phyloP scores from a whole-genome alignment of 2,888 invertebrate species.

The Tetheella fluctuosa region DNA sequence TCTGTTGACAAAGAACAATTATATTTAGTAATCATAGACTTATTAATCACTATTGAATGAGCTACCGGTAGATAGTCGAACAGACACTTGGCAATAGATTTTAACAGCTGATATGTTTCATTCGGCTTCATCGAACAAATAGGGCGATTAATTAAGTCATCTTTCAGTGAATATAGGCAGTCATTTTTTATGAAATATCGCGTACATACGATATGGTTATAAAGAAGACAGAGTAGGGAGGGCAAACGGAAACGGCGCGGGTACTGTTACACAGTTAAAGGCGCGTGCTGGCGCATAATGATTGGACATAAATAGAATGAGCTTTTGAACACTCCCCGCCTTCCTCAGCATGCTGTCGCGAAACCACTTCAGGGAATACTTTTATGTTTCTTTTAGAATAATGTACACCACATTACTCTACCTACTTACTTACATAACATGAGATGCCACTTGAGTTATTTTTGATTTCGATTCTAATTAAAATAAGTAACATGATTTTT shows the following conservation, averaged over 20 bases:
- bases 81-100: not conserved
- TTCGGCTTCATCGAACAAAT: not conserved
- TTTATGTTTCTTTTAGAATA: constrained; percentile 61
- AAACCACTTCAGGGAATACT: constrained; percentile 70
- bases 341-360: constrained; percentile 70
- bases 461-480: constrained; percentile 30
- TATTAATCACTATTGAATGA: not conserved
- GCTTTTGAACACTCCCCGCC: constrained; percentile 60
- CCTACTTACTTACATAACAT: constrained; percentile 37
- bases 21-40: constrained; percentile 23
- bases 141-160: constrained; percentile 16
- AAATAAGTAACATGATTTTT: constrained; percentile 28
- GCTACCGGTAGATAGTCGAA: not conserved
- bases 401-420: constrained; percentile 41
- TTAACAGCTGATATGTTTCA: not conserved
- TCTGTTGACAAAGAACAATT: constrained; percentile 59
- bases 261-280: constrained; percentile 78
- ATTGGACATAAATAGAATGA: constrained; percentile 75
- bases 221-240: constrained; percentile 61
- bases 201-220: constrained; percentile 64
- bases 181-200: constrained; percentile 53
- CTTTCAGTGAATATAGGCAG: constrained; percentile 49
- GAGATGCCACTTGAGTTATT: constrained; percentile 31
- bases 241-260: constrained; percentile 74
- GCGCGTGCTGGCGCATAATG: constrained; percentile 80